Evolutionary conservation across 2,797 vertebrate genomes (phyloP).

Genomic region (Chromis chromis): DNA sequence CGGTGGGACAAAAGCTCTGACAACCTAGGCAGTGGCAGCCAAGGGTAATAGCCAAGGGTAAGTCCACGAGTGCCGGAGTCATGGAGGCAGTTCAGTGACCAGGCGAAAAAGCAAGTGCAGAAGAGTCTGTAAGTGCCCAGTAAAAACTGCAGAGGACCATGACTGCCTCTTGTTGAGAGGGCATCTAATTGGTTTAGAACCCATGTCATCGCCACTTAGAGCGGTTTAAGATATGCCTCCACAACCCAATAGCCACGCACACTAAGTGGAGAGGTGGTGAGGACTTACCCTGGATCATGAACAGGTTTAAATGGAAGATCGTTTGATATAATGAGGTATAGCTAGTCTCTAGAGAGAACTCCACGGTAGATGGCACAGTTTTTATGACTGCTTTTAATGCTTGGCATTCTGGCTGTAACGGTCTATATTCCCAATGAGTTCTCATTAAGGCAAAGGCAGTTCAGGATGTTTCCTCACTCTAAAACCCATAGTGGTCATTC

Average conservation of each 20-base stretch:
- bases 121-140: constrained; percentile 44
- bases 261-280: constrained; percentile 54
- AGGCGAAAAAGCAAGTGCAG: constrained; percentile 37
- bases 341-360: constrained; percentile 63
- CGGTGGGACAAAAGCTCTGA: constrained; percentile 59
- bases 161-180: constrained; percentile 43
- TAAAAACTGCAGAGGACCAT: constrained; percentile 47
- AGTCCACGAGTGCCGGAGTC: constrained; percentile 50
- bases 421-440: constrained; percentile 68
- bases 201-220: constrained; percentile 61
- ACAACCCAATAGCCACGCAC: constrained; percentile 29
- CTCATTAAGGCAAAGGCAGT: constrained; percentile 72
- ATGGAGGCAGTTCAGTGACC: constrained; percentile 44
- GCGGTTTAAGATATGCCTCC: constrained; percentile 63
- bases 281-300: constrained; percentile 54
- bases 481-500: constrained; percentile 54
- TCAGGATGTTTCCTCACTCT: constrained; percentile 51
- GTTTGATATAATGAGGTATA: constrained; percentile 77
- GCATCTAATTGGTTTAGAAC: constrained; percentile 70
- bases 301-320: constrained; percentile 67
- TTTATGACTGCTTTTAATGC: constrained; percentile 70
- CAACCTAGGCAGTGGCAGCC: constrained; percentile 57
- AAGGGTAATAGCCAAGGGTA: constrained; percentile 69
- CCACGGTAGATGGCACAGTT: constrained; percentile 60
- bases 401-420: constrained; percentile 58